Conservation (phyloP, 30 jellyfish, hydroid and myxozoan species). For the Hydra vulgaris region DNA sequence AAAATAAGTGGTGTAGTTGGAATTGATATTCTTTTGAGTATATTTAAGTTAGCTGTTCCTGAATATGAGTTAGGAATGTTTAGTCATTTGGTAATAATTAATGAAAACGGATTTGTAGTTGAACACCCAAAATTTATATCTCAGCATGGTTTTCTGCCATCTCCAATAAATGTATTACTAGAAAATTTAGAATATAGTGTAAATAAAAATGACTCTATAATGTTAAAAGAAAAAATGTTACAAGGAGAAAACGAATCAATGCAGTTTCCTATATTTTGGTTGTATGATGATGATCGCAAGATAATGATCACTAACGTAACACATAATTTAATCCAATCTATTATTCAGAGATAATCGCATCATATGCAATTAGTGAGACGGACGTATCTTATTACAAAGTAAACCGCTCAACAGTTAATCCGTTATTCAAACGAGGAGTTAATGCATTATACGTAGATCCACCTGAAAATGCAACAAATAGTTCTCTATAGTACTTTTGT, state of each 20-base stretch:
- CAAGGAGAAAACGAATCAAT: not conserved
- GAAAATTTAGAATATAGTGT: slow-evolving; percentile 44
- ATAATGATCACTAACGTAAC: not conserved
- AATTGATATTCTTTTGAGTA: slow-evolving; percentile 7
- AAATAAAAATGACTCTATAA: slow-evolving; percentile 2
- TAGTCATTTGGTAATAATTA: slow-evolving; percentile 20
- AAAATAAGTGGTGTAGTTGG: slow-evolving; percentile 21
- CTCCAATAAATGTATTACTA: slow-evolving; percentile 64
- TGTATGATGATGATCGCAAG: slow-evolving; percentile 7
- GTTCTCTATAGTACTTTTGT: not conserved
- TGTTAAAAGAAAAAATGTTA: slow-evolving; percentile 6
- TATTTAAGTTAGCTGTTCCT: not conserved
- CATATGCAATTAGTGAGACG: not conserved
- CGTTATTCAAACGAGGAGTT: not conserved
- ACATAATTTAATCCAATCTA: not conserved
- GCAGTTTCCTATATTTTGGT: slow-evolving; percentile 3
- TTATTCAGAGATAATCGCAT: slow-evolving; percentile 12
- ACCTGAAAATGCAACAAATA: not conserved
- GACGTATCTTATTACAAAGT: not conserved
- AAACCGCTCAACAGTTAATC: not conserved
- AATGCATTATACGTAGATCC: not conserved
- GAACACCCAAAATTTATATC: slow-evolving; percentile 29
- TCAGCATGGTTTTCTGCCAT: slow-evolving; percentile 49
- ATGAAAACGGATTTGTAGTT: slow-evolving; percentile 17
- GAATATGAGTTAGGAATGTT: slow-evolving; percentile 3